Evolutionary conservation across 2,113 vertebrate species (phyloP).

Genomic region (Misgurnus anguillicaudatus): DNA sequence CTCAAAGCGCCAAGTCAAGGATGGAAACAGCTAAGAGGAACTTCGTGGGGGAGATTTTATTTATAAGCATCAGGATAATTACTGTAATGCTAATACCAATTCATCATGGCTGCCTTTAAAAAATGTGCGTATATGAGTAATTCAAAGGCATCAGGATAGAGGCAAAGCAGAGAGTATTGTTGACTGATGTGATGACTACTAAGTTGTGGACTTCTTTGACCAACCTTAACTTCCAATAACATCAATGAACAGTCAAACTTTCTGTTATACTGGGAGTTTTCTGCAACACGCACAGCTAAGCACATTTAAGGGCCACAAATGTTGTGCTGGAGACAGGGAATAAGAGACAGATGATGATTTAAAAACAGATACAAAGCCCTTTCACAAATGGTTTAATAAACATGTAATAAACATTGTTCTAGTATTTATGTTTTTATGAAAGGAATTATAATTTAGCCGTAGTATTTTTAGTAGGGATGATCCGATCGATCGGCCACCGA

Average conservation of each 20-base stretch:
- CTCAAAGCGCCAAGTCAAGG: not conserved
- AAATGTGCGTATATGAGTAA: not conserved
- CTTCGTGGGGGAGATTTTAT: no score
- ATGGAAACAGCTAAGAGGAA: not conserved
- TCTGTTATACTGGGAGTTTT: not conserved
- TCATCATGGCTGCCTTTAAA: not conserved
- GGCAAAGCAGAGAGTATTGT: no score
- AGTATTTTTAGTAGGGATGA: no score
- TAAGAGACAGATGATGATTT: not conserved
- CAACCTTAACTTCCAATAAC: constrained; percentile 4
- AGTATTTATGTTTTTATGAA: no score
- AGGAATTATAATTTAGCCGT: no score
- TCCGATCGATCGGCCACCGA: no score
- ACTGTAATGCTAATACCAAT: not conserved
- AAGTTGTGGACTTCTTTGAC: not conserved
- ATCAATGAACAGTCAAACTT: not conserved
- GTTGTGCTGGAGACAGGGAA: constrained; percentile 18
- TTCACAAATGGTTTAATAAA: not conserved
- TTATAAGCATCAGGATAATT: not conserved
- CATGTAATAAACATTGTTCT: no score
- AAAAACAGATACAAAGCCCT: not conserved
- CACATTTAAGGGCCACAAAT: not conserved
- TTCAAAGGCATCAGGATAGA: not conserved
- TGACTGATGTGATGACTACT: not conserved
- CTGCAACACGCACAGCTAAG: constrained; percentile 10